Evolutionary conservation across 1,140 invertebrate genomes (phyloP), one percentile per base, ranked within the genome.

Genomic region (Solenopsis fugax): DNA sequence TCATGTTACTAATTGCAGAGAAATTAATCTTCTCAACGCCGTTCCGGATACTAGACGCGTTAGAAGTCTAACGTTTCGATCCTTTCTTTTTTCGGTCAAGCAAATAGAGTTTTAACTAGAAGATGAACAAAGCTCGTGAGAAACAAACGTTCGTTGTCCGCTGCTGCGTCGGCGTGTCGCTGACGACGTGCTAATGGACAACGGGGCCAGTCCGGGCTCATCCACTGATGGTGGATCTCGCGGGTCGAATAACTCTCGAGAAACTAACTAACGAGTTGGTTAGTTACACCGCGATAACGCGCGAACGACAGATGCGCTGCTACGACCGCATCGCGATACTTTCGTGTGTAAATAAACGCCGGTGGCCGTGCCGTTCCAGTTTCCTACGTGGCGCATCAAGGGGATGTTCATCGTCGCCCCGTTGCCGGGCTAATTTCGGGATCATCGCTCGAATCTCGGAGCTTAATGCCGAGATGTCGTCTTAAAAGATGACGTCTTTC

Each of bases 211-310:
- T 24, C n/a, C 76, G 18, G 12, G 16, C 21, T 76, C 64, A 78
- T 54, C 76, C 29, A 7, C 29, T 12, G n/a, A 16, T 45, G 13
- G 52, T 37, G 29, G 29, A 64, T 89, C 87, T 90, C 54, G 16
- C 77, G 56, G 41, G 54, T 21, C 72, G 21, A 67, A 13, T 58
- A 86, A 89, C 80, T 85, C 52, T 71, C 21, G 88, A 72, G 52
- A 69, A 81, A 78, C 56, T 67, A 84, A 86, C 87, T 77, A 89
- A 85, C 86, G 86, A 89, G 82, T 87, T 78, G 84, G 54, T 34
- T 73, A 88, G 89, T 90, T 90, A 76, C 75, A 62, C 58, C 24
- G 56, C 58, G 60, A 89, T 90, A 84, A 88, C 71, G 41, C 54
- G 45, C 75, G 41, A 86, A 69, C 75, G 75, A 64, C 73, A 78